Evolutionary conservation across 2,888 invertebrate genomes (phyloP), one percentile per base, ranked within the genome.

Genomic region (Drosophila multiciliata): DNA sequence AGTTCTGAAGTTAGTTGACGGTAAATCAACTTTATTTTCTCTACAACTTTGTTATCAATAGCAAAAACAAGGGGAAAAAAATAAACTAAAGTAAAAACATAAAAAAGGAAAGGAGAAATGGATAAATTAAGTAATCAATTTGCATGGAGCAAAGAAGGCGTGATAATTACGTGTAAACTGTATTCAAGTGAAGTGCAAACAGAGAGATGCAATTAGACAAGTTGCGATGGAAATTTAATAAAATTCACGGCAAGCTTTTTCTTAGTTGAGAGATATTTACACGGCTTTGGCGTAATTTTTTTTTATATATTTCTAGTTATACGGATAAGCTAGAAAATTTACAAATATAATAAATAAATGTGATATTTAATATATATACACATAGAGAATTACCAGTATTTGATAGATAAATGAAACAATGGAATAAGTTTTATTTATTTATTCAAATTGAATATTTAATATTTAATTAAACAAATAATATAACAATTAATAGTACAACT

Each of bases 91-190:
- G 48, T 42, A 23, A 7, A 45, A 55, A 61, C 40, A 8, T 2
- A 35, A 32, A 40, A 17, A 45, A 1, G 20, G 6, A 48, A 32
- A 40, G 40, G 33, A 20, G 45, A 50, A 45, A 23, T 33, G 23
- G 15, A 45, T 15, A 15, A 53, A 38, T 54, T n/a, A 57, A 59
- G 29, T 65, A 73, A 70, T 63, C 68, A 74, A 70, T 70, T 78
- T 71, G 66, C 55, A 29, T 26, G 62, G 38, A 58, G 40, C 26
- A 66, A 64, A 64, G 53, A 61, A 65, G 68, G 63, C 55, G 62
- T 60, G 32, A 63, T 67, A 73, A 74, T 77, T 67, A 79, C 63
- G 67, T 75, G 82, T 64, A 59, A 78, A 75, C 73, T 71, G 45
- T 50, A 68, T 42, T 60, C 29, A 58, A 54, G 45, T 63, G 20